These are phyloP conservation scores for Benitochromis conjunctus DNA, from an alignment of 2,113 vertebrate species.

Conservation along the genomic window DNA sequence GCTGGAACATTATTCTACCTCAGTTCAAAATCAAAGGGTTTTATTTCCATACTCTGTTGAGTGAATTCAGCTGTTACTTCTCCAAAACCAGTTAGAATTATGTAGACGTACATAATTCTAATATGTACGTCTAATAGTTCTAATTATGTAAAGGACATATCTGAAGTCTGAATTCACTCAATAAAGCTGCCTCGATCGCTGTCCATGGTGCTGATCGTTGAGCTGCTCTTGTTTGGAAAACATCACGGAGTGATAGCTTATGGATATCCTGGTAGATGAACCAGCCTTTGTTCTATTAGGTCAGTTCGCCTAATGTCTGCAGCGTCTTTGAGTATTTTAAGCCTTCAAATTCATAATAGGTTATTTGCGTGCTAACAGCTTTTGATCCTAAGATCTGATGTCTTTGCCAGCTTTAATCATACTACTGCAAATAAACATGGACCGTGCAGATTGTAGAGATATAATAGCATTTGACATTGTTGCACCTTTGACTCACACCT, in stretches of 20 bases:
- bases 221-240: background rate
- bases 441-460: background rate
- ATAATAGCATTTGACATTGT: background rate
- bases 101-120: too few species aligned
- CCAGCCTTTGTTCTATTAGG: background rate
- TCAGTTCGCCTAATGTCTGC: background rate
- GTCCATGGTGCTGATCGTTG: conserved; percentile 23
- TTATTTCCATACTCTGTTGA: background rate
- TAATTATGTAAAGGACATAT: background rate
- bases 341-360: background rate
- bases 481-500: background rate
- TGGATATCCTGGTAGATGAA: background rate
- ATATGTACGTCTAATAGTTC: too few species aligned
- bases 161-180: background rate
- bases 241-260: background rate
- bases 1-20: background rate
- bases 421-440: background rate
- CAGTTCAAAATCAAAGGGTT: background rate
- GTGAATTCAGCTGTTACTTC: background rate
- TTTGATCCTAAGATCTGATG: background rate
- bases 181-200: background rate
- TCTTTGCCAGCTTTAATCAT: background rate
- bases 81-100: background rate
- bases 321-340: background rate
- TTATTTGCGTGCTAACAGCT: background rate